Conservation (phyloP, 92 coral and sea anemone genomes). For the Bergia puertoricense region DNA sequence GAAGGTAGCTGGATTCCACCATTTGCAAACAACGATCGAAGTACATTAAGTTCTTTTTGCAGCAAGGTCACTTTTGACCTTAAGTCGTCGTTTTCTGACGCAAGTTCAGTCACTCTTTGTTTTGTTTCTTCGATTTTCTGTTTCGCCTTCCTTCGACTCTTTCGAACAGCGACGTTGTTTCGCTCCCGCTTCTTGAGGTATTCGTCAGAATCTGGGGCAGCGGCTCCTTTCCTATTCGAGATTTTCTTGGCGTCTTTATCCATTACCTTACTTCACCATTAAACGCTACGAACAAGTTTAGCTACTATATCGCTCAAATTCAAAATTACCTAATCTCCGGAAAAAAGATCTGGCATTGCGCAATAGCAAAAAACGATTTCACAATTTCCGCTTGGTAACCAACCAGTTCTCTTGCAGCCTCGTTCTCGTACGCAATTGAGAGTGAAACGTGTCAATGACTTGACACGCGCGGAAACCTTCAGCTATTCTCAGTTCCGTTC, state of each 20-base stretch:
- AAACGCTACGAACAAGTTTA: neutral
- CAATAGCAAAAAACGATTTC: constrained; percentile 34
- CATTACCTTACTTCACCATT: neutral
- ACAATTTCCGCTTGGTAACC: constrained; percentile 35
- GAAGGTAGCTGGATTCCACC: constrained; percentile 81
- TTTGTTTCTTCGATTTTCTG: constrained; percentile 92
- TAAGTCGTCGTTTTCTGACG: constrained; percentile 90
- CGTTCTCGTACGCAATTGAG: too few relatives aligned
- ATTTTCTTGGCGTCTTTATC: neutral
- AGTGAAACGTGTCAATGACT: too few relatives aligned
- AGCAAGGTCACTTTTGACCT: constrained; percentile 89
- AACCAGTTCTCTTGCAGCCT: too few relatives aligned
- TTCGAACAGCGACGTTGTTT: constrained; percentile 94
- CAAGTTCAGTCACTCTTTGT: constrained; percentile 71
- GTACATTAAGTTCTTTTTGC: constrained; percentile 95
- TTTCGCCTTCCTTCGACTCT: constrained; percentile 97
- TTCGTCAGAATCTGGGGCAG: constrained; percentile 46
- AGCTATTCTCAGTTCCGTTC: too few relatives aligned
- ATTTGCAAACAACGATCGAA: constrained; percentile 91
- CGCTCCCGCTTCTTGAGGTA: constrained; percentile 85
- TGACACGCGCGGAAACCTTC: too few relatives aligned
- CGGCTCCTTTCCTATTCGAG: neutral
- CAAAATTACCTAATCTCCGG: constrained; percentile 15
- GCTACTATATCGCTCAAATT: neutral
- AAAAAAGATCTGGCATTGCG: constrained; percentile 27